Evolutionary conservation across 2,113 vertebrate species (phyloP).

Genomic region (Neoarius graeffei): DNA sequence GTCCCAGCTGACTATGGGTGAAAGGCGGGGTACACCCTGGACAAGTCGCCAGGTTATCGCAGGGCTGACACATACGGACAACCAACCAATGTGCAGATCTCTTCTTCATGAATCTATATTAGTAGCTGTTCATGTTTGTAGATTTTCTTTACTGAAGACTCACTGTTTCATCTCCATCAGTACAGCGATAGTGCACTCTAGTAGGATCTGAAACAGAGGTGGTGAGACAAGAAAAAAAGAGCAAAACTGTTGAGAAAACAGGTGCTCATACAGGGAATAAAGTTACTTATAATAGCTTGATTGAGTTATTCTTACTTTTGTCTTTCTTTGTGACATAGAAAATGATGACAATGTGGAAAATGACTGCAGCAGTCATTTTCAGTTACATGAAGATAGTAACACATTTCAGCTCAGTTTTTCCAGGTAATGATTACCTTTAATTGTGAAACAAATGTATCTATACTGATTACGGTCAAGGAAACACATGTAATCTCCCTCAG

Average conservation of each 20-base stretch:
- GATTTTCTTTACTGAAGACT: background rate
- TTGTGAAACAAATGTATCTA: background rate
- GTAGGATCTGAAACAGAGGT: background rate
- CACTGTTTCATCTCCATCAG: background rate
- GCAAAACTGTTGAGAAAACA: background rate
- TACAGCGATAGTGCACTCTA: background rate
- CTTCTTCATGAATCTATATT: background rate
- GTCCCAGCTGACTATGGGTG: too few species aligned
- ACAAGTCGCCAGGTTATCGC: too few species aligned
- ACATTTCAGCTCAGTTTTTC: background rate
- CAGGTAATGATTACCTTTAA: background rate
- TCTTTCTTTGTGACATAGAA: background rate
- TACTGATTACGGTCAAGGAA: background rate
- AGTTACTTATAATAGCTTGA: background rate
- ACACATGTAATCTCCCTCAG: background rate
- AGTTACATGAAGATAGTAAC: background rate
- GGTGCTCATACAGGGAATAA: background rate
- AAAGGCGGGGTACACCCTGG: too few species aligned
- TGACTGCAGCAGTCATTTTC: background rate
- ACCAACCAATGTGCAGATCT: background rate
- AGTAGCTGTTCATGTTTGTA: background rate
- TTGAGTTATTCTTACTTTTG: background rate
- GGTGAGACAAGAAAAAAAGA: background rate
- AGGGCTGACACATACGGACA: too few species aligned
- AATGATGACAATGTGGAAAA: background rate